Evolutionary conservation across 2,113 vertebrate genomes (phyloP).

Genomic region (Phoenicopterus ruber): DNA sequence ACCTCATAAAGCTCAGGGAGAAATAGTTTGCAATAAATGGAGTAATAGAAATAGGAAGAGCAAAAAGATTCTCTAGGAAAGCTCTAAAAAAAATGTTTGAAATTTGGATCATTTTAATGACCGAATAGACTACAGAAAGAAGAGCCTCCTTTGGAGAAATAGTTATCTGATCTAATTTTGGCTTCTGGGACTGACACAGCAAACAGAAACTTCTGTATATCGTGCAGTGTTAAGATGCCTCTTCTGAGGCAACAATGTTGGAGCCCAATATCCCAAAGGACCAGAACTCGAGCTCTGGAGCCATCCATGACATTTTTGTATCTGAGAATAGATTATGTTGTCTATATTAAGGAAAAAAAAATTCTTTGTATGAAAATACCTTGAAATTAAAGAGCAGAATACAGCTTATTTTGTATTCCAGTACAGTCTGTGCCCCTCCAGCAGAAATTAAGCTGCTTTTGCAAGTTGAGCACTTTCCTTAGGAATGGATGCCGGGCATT

Average conservation of each 20-base stretch:
- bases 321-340: not conserved
- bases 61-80: not conserved
- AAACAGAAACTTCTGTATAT: not conserved
- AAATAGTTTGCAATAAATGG: not conserved
- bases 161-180: not conserved
- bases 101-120: not conserved
- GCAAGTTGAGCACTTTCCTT: not conserved
- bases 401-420: not conserved
- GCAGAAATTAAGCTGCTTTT: not conserved
- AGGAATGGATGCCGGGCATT: not conserved
- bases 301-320: not conserved
- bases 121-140: not conserved
- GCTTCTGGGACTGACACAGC: not conserved
- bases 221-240: not conserved
- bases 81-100: not conserved
- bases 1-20: not conserved
- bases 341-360: not conserved
- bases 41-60: not conserved
- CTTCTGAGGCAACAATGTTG: not conserved
- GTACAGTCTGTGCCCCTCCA: not conserved
- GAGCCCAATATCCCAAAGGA: not conserved
- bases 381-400: not conserved
- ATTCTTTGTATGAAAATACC: not conserved
- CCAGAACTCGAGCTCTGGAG: not conserved
- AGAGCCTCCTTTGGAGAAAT: not conserved